Evolutionary conservation across 2,113 vertebrate genomes (phyloP), one percentile per base, ranked within the genome.

Genomic region (Pollachius pollachius): DNA sequence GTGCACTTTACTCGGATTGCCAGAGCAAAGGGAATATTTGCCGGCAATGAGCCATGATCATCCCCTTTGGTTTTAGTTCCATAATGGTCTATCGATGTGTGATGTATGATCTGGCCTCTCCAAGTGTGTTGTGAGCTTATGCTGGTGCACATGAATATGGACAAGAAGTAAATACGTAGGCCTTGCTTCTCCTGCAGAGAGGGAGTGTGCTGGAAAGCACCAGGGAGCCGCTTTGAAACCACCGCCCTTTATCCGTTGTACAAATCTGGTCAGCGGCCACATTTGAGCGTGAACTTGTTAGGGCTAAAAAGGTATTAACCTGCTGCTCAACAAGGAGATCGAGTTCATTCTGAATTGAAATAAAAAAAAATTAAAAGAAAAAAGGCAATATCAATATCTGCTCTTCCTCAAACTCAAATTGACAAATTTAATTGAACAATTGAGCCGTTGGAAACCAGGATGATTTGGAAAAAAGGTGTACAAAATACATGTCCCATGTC

Each of bases 1-100:
- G 5, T 17, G n/a, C 69, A 64, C 79, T 79, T 59, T 11, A 62
- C 52, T 56, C 9, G 64, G n/a, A 19, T 19, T 37, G 25, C 60
- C 21, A 56, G 15, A 15, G 23, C 37, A 15, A 56, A 15, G 72
- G 83, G 78, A 84, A 84, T 87, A 83, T 85, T 82, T 60, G 86
- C 54, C 59, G 65, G 2, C 60, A 52, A 19, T 74, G 69, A 64
- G 69, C 67, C 3, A 8, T 30, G 41, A 67, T 41, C 65, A 7
- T 56, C 27, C 37, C 70, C 54, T 64, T 78, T 17, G 16, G 76
- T 61, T 69, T 54, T 62, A 69, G 73, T 79, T 70, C 76, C 30
- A 25, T 48, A 58, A 12, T 30, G 0, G 13, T 41, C 61, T 25
- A n/a, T 69, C 8, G 13, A 37, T 21, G 41, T 59, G 17, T 48